Evolutionary conservation across 2,797 vertebrate species (phyloP).

Genomic region (Alauda arvensis): DNA sequence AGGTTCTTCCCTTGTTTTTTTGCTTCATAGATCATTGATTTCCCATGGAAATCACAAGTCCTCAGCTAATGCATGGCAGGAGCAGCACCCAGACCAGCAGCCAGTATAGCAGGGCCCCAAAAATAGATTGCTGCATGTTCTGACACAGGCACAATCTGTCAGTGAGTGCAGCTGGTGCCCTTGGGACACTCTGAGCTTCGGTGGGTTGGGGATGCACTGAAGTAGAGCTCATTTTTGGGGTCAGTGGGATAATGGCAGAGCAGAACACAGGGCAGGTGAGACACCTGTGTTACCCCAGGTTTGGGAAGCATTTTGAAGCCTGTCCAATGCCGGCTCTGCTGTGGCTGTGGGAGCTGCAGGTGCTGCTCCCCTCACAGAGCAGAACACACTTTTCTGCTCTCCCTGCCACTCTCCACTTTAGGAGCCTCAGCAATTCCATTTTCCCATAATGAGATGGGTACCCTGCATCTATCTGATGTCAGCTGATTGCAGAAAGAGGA

Average conservation of each 20-base stretch:
- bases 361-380: background rate
- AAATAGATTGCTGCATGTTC: background rate
- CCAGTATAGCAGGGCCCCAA: background rate
- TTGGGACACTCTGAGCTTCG: background rate
- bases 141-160: background rate
- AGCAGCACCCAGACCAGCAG: background rate
- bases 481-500: conserved; percentile 57
- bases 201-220: background rate
- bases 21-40: background rate
- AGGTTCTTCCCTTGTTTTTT: background rate
- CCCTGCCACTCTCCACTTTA: background rate
- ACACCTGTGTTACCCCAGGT: background rate
- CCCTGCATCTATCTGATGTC: conserved; percentile 20
- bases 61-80: background rate
- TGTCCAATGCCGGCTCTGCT: background rate
- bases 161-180: background rate
- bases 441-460: conserved; percentile 45
- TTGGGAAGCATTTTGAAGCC: background rate
- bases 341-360: background rate
- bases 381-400: background rate
- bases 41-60: background rate
- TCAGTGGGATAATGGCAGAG: background rate
- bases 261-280: background rate
- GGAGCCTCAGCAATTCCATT: conserved; percentile 23
- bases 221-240: rapidly evolving